These are phyloP conservation scores for Volucella zonaria DNA, from an alignment of 2,888 invertebrate species.

Conservation along the genomic window DNA sequence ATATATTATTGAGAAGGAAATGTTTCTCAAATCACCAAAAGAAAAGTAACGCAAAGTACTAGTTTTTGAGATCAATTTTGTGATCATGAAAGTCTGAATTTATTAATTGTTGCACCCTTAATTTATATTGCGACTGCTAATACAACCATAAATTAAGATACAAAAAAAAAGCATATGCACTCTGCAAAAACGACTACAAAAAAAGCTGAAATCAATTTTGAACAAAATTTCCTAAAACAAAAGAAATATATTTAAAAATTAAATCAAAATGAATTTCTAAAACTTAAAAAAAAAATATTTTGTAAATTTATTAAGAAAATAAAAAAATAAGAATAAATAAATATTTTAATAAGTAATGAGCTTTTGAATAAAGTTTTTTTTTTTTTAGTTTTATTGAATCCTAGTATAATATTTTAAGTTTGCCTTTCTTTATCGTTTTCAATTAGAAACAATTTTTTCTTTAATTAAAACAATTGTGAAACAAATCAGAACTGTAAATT, in stretches of 20 bases:
- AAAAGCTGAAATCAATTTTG: constrained; percentile 11
- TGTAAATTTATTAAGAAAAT: constrained; percentile 29
- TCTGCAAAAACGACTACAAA: constrained; percentile 17
- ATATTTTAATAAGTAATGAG: constrained; percentile 35
- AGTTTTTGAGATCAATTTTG: too few species aligned
- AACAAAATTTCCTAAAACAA: constrained; percentile 32
- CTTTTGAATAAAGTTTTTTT: not conserved
- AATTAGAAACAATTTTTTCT: constrained; percentile 29
- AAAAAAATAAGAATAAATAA: constrained; percentile 8
- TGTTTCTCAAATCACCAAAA: too few species aligned
- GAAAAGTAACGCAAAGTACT: too few species aligned
- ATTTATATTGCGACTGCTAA: constrained; percentile 3
- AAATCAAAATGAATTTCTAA: constrained; percentile 24
- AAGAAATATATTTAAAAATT: constrained; percentile 15
- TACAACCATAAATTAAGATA: constrained; percentile 22
- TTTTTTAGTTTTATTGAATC: constrained; percentile 21
- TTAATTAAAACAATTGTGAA: constrained; percentile 39
- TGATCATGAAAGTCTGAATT: not conserved
- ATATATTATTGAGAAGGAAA: too few species aligned
- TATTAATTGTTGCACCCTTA: not conserved
- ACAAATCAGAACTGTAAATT: constrained; percentile 66
- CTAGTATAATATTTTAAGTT: constrained; percentile 38
- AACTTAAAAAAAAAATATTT: constrained; percentile 10
- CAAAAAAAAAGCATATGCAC: constrained; percentile 13
- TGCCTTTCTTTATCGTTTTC: constrained; percentile 19